Evolutionary conservation across 1,140 invertebrate genomes (phyloP).

Genomic region (Habropoda laboriosa): DNA sequence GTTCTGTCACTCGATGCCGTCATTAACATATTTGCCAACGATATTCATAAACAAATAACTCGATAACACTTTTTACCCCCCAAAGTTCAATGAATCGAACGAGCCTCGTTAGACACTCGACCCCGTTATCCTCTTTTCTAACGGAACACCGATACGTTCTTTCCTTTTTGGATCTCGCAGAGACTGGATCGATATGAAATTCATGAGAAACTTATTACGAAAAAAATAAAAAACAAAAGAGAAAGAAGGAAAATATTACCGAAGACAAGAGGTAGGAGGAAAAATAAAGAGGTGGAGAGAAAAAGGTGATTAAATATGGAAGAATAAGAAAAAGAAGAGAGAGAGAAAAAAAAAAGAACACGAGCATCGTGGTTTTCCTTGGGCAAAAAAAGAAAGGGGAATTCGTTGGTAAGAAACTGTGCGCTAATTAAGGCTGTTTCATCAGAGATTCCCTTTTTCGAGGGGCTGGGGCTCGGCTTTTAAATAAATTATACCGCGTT

Average conservation of each 20-base stretch:
- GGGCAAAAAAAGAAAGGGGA: slow-evolving; percentile 56
- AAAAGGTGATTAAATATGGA: not conserved
- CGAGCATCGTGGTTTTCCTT: slow-evolving; percentile 68
- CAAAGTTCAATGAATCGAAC: not conserved
- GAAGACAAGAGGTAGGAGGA: too few species aligned
- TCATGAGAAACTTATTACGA: not conserved
- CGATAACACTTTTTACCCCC: not conserved
- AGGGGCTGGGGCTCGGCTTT: slow-evolving; percentile 54
- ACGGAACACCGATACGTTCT: too few species aligned
- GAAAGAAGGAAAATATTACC: not conserved
- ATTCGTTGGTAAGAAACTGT: slow-evolving; percentile 59
- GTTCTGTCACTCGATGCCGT: not conserved
- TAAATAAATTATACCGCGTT: slow-evolving; percentile 72
- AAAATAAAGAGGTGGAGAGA: not conserved
- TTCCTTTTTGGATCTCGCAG: too few species aligned
- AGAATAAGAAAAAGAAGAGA: not conserved
- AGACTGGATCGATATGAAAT: not conserved
- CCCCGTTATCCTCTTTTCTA: not conserved
- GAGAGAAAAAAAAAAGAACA: slow-evolving; percentile 14
- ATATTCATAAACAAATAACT: slow-evolving; percentile 34
- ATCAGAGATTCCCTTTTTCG: slow-evolving; percentile 60
- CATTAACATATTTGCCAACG: slow-evolving; percentile 26
- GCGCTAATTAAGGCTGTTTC: slow-evolving; percentile 70
- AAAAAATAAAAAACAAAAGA: too few species aligned
- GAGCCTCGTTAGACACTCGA: not conserved